Evolutionary conservation across 1,140 invertebrate genomes (phyloP).

Genomic region (Aphaenogaster ashmeadi): DNA sequence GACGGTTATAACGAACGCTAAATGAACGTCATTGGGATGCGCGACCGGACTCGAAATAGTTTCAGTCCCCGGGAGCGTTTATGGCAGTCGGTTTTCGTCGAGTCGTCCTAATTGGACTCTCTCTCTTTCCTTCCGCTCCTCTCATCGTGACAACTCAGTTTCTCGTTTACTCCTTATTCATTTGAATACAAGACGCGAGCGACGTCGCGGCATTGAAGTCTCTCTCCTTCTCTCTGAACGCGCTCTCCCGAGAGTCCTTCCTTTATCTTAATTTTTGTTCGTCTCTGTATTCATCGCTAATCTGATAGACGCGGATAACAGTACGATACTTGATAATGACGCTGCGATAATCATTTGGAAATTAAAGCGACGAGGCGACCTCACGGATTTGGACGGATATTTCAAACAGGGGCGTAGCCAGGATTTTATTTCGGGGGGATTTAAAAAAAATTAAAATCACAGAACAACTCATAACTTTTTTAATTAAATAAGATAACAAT

Average conservation of each 20-base stretch:
- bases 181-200: slow-evolving; percentile 38
- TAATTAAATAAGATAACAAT: too few relatives aligned
- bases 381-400: too few relatives aligned
- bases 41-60: slow-evolving; percentile 20
- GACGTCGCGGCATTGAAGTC: slow-evolving; percentile 14
- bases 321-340: too few relatives aligned
- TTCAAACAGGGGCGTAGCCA: too few relatives aligned
- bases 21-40: neutral
- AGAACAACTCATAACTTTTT: too few relatives aligned
- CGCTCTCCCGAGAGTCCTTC: neutral
- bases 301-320: too few relatives aligned
- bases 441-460: too few relatives aligned
- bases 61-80: slow-evolving; percentile 13
- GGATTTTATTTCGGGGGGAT: too few relatives aligned
- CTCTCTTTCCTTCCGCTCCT: neutral
- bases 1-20: slow-evolving; percentile 37
- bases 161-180: slow-evolving; percentile 1
- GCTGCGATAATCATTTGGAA: too few relatives aligned
- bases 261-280: slow-evolving; percentile 46
- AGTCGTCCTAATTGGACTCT: slow-evolving; percentile 39
- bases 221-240: neutral
- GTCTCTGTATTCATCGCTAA: too few relatives aligned
- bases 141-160: slow-evolving; percentile 36
- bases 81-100: slow-evolving; percentile 35
- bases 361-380: too few relatives aligned